Evolutionary conservation across 2,888 invertebrate genomes (phyloP).

Genomic region (Idaea biselata): DNA sequence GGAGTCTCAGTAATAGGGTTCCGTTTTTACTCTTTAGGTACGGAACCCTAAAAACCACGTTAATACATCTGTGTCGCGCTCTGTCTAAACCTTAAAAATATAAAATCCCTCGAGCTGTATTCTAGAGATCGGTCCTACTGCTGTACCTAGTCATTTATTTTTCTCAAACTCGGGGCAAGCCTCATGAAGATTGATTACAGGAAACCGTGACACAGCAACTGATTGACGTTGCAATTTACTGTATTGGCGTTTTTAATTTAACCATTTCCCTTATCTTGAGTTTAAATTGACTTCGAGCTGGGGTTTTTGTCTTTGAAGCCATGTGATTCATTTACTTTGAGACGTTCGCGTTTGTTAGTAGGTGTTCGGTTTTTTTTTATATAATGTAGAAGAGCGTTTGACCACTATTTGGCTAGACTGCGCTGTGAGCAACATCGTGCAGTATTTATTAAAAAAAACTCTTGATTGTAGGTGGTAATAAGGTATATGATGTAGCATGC

Average conservation of each 20-base stretch:
- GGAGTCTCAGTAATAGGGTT: no score
- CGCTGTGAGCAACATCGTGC: no score
- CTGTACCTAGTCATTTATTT: slow-evolving; percentile 61
- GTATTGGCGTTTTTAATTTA: slow-evolving; percentile 73
- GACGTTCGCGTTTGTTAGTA: background rate
- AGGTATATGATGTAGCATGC: background rate
- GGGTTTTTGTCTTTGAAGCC: slow-evolving; percentile 19
- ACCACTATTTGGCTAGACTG: no score
- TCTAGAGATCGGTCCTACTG: background rate
- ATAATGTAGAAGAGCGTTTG: background rate
- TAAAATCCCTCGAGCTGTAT: background rate
- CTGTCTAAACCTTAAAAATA: no score
- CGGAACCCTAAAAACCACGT: no score
- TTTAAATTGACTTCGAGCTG: slow-evolving; percentile 48
- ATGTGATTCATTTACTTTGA: background rate
- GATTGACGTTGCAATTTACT: slow-evolving; percentile 76
- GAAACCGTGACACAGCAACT: slow-evolving; percentile 56
- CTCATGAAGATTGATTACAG: slow-evolving; percentile 71
- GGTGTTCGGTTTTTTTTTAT: slow-evolving; percentile 4
- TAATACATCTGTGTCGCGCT: no score
- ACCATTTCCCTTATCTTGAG: slow-evolving; percentile 47
- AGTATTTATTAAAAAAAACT: no score
- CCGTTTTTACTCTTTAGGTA: no score
- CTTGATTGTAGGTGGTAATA: no score
- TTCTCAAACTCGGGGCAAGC: slow-evolving; percentile 59